A percentile compares a stretch with the other conserved stretches of the same genome.
Evolutionary conservation across 1,140 invertebrate genomes (phyloP).

Genomic region (Cotesia chilonis): DNA sequence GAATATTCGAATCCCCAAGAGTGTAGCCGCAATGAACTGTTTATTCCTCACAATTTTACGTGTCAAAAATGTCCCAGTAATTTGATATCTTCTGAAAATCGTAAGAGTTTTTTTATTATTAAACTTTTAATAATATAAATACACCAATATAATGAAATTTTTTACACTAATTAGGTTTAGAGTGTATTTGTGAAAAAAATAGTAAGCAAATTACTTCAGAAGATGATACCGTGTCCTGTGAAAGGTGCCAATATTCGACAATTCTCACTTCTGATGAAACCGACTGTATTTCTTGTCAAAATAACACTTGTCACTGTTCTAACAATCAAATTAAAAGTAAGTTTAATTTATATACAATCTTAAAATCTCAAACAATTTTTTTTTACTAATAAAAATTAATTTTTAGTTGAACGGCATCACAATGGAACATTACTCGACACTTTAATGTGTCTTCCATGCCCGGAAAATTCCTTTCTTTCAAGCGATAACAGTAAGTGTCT

Average conservation of each 20-base stretch:
- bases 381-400: conserved; percentile 29
- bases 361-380: conserved; percentile 20
- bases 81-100: conserved; percentile 50
- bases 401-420: conserved; percentile 61
- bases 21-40: conserved; percentile 54
- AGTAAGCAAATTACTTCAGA: conserved; percentile 50
- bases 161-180: conserved; percentile 43
- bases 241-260: conserved; percentile 48
- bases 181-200: conserved; percentile 52
- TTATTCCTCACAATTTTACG: conserved; percentile 47
- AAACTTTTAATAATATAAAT: conserved; percentile 26
- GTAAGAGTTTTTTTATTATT: conserved; percentile 46
- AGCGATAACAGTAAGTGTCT: conserved; percentile 57
- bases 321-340: conserved; percentile 58
- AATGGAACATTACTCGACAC: conserved; percentile 56
- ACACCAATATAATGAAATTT: conserved; percentile 23
- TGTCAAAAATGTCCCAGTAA: conserved; percentile 53
- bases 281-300: conserved; percentile 57
- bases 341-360: conserved; percentile 21
- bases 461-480: conserved; percentile 60
- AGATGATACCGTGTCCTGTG: conserved; percentile 50
- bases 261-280: conserved; percentile 53
- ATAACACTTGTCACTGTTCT: conserved; percentile 52
- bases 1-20: conserved; percentile 47
- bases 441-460: conserved; percentile 63